Base-by-base conservation (phyloP, 1,140 invertebrate species). In the Drosophila suzukii region DNA sequence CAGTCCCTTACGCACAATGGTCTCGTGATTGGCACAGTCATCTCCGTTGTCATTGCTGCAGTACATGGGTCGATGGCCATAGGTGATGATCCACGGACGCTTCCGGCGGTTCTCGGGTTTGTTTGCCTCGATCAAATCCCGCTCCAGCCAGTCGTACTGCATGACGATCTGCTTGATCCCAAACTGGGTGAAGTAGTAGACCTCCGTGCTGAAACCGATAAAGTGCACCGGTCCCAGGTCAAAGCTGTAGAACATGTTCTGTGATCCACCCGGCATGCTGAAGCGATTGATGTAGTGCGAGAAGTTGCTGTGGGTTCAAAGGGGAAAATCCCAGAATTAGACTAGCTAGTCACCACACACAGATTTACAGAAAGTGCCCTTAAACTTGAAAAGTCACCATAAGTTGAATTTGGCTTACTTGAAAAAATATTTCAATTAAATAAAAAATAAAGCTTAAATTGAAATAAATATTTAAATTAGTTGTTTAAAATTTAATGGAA, bases 31-130 rank as follows among this genome's bases (percentile, higher is more conserved):
- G 3, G 96, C 96, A 89, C 98, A 99, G 92, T 99, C 98, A 88
- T 98, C 96, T 6, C 93, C 91, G 91, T 98, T 96, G 75, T 93
- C 93, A 92, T 98, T 97, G 67, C 97, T 98, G 92, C 98, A 99
- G 92, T 99, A 99, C 98, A 99, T 99, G 2, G 98, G 98, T 17
- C 98, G 93, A 92, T 99, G 98, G 15, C 98, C 98, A 92, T 96
- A 97, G 7, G 97, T 95, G 41, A 99, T 95, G 63, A 99, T 98
- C 98, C 98, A 99, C 0, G 98, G 98, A 32, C 95, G 94, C 51
- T 90, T 41, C 58, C 91, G 94, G 91, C 96, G 94, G 89, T 95
- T 95, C 92, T 95, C 94, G 1, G 94, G 94, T 53, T 86, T 91
- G 62, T 94, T 96, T 32, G 96, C 96, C 80, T 94, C 94, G 46